Percentiles rank a stretch among this genome's conserved stretches.
Evolutionary conservation across 1,140 invertebrate species (phyloP).

Genomic region (Neodiprion lecontei): DNA sequence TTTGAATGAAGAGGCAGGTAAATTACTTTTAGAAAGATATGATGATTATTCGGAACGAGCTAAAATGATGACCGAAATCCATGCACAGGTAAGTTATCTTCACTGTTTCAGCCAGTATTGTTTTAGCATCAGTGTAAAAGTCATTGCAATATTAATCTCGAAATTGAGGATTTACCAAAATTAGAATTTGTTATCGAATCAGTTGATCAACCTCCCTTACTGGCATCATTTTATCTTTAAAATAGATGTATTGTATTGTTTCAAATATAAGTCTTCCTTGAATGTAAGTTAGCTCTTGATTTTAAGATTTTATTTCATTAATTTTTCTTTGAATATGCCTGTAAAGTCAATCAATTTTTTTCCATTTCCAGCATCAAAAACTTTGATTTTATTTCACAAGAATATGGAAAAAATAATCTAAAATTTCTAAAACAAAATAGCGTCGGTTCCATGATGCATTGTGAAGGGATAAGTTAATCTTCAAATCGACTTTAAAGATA

Average conservation of each 20-base stretch:
- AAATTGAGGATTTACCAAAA: background rate
- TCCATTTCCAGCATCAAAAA: slow-evolving; percentile 4
- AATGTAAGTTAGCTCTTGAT: no score
- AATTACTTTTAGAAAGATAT: slow-evolving; percentile 88
- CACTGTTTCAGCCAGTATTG: background rate
- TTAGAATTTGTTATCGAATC: background rate
- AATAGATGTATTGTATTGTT: no score
- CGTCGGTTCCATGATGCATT: no score
- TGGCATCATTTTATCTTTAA: no score
- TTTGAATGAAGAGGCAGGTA: slow-evolving; percentile 93
- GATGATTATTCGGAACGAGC: slow-evolving; percentile 90
- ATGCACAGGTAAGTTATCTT: slow-evolving; percentile 72
- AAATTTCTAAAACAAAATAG: no score
- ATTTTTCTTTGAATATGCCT: no score
- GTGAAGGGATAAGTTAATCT: no score
- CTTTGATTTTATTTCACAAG: slow-evolving; percentile 1
- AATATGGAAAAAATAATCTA: no score
- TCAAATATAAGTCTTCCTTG: no score
- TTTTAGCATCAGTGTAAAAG: slow-evolving; percentile 10
- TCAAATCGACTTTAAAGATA: no score
- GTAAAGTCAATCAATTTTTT: background rate
- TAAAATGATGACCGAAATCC: slow-evolving; percentile 94
- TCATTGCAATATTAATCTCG: slow-evolving; percentile 8
- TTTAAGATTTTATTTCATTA: no score
- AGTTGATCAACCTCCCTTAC: no score